Evolutionary conservation across 2,113 vertebrate genomes (phyloP).

Genomic region (Morone chrysops): DNA sequence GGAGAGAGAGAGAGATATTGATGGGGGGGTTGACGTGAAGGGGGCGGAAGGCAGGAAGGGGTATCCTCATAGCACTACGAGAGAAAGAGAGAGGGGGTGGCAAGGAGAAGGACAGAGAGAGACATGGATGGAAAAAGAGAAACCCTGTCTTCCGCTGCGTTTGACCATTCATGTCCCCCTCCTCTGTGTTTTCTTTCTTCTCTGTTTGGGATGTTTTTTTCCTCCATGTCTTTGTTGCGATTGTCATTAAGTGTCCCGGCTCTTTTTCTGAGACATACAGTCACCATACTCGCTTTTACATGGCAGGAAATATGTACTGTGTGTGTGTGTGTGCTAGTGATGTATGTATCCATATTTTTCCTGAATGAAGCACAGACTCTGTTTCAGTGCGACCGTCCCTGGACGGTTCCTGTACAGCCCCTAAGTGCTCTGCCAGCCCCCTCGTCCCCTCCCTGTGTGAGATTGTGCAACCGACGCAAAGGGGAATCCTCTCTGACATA

Average conservation of each 20-base stretch:
- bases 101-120: conserved; percentile 44
- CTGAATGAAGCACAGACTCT: conserved; percentile 7
- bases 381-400: neutral
- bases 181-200: conserved; percentile 3
- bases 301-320: neutral
- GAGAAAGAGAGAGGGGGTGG: conserved; percentile 44
- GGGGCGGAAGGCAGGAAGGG: conserved; percentile 65
- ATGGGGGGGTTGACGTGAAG: conserved; percentile 59
- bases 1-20: conserved; percentile 41
- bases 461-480: conserved; percentile 70
- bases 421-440: conserved; percentile 25
- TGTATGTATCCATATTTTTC: neutral
- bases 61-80: conserved; percentile 66
- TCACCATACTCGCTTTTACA: neutral
- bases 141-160: conserved; percentile 66
- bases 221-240: neutral
- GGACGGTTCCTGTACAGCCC: conserved; percentile 26
- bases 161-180: conserved; percentile 35
- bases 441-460: conserved; percentile 43
- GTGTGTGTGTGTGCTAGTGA: neutral
- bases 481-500: conserved; percentile 82
- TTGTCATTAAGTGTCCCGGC: neutral
- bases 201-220: neutral
- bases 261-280: neutral
- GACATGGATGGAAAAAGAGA: conserved; percentile 62